A percentile compares a stretch with the other conserved stretches of the same genome.
phyloP scores from a whole-genome alignment of 2,113 vertebrate genomes.

The Silurus asotus region DNA sequence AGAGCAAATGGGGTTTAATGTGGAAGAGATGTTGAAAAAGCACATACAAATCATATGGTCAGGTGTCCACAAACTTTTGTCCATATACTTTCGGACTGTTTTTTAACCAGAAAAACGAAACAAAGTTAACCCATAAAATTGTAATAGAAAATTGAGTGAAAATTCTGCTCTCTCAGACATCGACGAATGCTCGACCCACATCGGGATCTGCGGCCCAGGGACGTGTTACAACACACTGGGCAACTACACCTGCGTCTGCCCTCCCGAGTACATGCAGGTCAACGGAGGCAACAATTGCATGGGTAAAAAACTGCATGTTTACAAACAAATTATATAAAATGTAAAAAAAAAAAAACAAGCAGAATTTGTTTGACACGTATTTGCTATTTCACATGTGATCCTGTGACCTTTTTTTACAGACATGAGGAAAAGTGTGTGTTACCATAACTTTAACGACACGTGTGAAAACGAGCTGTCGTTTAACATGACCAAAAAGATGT shows the following conservation, averaged over 20 bases:
- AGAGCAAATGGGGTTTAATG: too few relatives aligned
- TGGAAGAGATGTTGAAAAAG: too few relatives aligned
- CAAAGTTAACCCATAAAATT: too few relatives aligned
- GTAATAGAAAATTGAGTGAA: too few relatives aligned
- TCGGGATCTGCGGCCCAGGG: constrained; percentile 86
- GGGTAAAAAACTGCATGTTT: constrained; percentile 71
- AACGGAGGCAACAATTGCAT: constrained; percentile 91
- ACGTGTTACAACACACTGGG: constrained; percentile 94
- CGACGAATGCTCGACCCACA: constrained; percentile 84
- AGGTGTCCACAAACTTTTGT: too few relatives aligned
- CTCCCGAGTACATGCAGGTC: constrained; percentile 91
- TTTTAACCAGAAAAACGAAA: too few relatives aligned
- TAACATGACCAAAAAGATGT: constrained; percentile 94
- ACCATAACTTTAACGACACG: constrained; percentile 87
- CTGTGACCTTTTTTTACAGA: constrained; percentile 61
- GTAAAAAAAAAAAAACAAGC: too few relatives aligned
- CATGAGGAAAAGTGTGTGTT: constrained; percentile 90
- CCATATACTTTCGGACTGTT: too few relatives aligned
- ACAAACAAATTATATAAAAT: background rate
- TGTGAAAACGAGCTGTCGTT: constrained; percentile 89
- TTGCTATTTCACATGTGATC: background rate
- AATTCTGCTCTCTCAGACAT: constrained; percentile 74
- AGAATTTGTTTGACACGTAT: too few relatives aligned
- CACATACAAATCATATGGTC: too few relatives aligned
- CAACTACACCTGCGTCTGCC: constrained; percentile 93